A percentile compares a stretch with the other conserved stretches of the same genome.
Evolutionary conservation across 1,140 invertebrate genomes (phyloP).

Genomic region (Pantala flavescens): DNA sequence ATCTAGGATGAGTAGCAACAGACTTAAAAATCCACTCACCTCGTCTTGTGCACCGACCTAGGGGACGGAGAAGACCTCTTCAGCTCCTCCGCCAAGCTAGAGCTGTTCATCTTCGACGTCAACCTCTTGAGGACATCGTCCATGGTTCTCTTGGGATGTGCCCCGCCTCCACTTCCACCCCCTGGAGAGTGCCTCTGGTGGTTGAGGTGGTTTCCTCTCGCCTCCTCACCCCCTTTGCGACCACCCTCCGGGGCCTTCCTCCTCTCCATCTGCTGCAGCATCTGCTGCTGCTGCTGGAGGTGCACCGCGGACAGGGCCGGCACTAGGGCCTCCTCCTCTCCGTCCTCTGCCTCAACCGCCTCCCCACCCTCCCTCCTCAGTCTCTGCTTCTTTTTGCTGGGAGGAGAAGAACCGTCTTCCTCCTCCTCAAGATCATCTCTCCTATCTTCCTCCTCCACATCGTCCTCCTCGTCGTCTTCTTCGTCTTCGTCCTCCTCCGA

Average conservation of each 20-base stretch:
- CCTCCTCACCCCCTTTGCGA: conserved; percentile 4
- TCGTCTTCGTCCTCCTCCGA: conserved; percentile 37
- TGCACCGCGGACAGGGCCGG: conserved; percentile 29
- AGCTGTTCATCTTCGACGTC: conserved; percentile 66
- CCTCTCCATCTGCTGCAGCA: conserved; percentile 26
- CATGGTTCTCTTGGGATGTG: conserved; percentile 53
- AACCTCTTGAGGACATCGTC: conserved; percentile 74
- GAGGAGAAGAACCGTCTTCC: conserved; percentile 26
- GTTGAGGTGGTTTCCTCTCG: conserved; percentile 21
- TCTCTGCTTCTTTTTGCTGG: conserved; percentile 30
- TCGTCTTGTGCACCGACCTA: conserved; percentile 41
- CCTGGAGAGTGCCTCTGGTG: conserved; percentile 21
- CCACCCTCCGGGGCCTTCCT: conserved; percentile 17
- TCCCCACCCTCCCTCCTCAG: conserved; percentile 25
- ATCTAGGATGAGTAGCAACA: no score
- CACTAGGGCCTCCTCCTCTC: conserved; percentile 9
- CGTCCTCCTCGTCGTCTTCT: background rate
- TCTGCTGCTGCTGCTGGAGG: conserved; percentile 40
- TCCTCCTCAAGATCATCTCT: background rate
- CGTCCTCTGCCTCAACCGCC: conserved; percentile 17
- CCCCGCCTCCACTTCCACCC: conserved; percentile 29
- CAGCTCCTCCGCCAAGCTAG: conserved; percentile 48
- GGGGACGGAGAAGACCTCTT: conserved; percentile 49
- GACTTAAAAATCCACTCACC: background rate
- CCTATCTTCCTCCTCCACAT: background rate